phyloP scores from a whole-genome alignment of 2,888 invertebrate genomes.

The Gandaritis pyraliata region DNA sequence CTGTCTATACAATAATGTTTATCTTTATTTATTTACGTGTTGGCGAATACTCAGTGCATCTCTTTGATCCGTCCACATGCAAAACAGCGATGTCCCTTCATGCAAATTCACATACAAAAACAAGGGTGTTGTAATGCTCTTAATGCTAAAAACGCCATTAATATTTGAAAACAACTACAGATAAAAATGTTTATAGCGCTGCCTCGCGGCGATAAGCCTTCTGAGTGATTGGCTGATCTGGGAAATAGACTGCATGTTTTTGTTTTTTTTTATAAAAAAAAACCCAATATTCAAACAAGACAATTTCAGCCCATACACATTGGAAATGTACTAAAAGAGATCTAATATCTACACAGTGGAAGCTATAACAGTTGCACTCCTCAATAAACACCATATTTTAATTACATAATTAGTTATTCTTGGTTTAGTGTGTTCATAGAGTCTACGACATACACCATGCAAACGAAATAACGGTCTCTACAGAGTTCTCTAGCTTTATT shows the following conservation, averaged over 20 bases:
- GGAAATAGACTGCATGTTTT: slow-evolving; percentile 23
- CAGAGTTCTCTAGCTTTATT: too few relatives aligned
- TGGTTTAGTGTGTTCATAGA: too few relatives aligned
- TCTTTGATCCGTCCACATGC: slow-evolving; percentile 67
- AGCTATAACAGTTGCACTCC: too few relatives aligned
- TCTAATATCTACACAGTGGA: too few relatives aligned
- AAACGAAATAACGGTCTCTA: too few relatives aligned
- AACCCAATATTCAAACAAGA: too few relatives aligned
- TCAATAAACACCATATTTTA: too few relatives aligned
- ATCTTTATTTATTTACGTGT: slow-evolving; percentile 82
- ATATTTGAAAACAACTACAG: slow-evolving; percentile 81
- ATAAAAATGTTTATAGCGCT: slow-evolving; percentile 73
- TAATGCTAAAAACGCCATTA: slow-evolving; percentile 78
- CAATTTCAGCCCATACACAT: too few relatives aligned
- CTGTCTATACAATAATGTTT: slow-evolving; percentile 59
- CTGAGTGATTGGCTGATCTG: slow-evolving; percentile 41
- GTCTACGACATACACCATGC: too few relatives aligned
- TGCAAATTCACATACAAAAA: slow-evolving; percentile 78
- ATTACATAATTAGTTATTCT: too few relatives aligned
- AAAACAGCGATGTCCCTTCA: slow-evolving; percentile 60
- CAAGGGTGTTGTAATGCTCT: slow-evolving; percentile 79
- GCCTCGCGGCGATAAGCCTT: slow-evolving; percentile 49
- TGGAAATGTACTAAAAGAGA: too few relatives aligned
- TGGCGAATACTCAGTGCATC: slow-evolving; percentile 76
- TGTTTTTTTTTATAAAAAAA: neutral